Evolutionary conservation across 2,113 vertebrate species (phyloP).

Genomic region (Leptobrachium ailaonicum): DNA sequence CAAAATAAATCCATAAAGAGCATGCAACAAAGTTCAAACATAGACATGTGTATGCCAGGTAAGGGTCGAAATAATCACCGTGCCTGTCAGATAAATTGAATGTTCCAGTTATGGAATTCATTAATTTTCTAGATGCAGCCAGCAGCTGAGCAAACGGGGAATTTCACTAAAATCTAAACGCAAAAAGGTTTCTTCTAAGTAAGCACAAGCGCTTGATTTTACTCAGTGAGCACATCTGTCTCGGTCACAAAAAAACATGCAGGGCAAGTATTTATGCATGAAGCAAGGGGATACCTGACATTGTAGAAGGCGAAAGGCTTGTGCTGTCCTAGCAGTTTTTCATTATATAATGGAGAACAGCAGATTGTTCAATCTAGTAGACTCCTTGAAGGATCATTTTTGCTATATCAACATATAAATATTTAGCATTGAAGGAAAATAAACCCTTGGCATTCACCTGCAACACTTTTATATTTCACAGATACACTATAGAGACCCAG

Average conservation of each 20-base stretch:
- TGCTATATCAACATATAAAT: conserved; percentile 18
- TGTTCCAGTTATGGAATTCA: background rate
- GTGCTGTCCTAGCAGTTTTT: conserved; percentile 31
- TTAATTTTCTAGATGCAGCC: background rate
- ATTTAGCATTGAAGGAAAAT: background rate
- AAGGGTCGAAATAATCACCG: background rate
- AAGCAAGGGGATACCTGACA: conserved; percentile 35
- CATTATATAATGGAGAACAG: conserved; percentile 25
- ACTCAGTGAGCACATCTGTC: conserved; percentile 16
- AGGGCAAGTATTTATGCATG: conserved; percentile 29
- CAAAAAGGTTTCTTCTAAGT: conserved; percentile 23
- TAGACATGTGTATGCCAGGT: background rate
- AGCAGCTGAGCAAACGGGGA: background rate
- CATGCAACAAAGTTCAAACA: accelerated
- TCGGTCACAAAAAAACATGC: conserved; percentile 24
- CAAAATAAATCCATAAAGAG: conserved; percentile 5
- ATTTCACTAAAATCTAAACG: background rate
- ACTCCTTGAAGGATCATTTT: conserved; percentile 10
- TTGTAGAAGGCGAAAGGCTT: conserved; percentile 29
- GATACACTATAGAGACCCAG: no score
- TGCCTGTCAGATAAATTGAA: no score
- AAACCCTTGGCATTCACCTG: background rate
- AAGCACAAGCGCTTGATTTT: conserved; percentile 31
- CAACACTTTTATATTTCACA: no score
- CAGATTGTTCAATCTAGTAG: conserved; percentile 23